phyloP scores from a whole-genome alignment of 2,113 vertebrate genomes.

The Terrapene triunguis region DNA sequence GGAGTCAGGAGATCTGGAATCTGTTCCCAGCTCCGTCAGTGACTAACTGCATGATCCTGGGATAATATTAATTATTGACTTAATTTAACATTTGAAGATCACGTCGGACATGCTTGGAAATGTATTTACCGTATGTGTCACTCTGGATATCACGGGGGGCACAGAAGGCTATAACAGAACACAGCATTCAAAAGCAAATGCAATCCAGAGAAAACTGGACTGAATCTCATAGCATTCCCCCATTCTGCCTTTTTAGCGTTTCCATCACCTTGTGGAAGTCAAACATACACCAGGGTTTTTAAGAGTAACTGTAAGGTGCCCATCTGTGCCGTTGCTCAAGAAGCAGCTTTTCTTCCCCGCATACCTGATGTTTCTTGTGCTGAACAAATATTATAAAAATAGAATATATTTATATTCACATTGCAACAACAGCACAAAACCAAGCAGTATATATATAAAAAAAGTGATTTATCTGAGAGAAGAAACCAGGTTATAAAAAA shows the following conservation, averaged over 20 bases:
- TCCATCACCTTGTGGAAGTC: neutral
- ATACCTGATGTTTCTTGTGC: neutral
- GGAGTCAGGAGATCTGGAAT: neutral
- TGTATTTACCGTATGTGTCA: neutral
- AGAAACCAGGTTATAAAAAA: neutral
- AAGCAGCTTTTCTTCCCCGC: neutral
- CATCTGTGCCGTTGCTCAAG: neutral
- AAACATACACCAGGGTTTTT: constrained; percentile 15
- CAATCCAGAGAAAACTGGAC: neutral
- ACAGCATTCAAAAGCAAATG: neutral
- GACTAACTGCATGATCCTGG: neutral
- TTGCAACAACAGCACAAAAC: neutral
- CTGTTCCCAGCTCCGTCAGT: neutral
- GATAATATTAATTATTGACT: neutral
- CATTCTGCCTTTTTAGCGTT: constrained; percentile 24
- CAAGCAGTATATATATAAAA: neutral
- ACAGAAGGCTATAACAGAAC: neutral
- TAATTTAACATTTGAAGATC: neutral
- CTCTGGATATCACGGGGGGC: neutral
- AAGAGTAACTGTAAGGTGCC: neutral
- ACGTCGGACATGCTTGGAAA: neutral
- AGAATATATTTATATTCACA: neutral
- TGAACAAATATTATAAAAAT: neutral
- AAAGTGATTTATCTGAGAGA: neutral
- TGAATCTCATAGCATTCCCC: neutral